Conservation (phyloP, 2,797 vertebrate genomes). For the Siniperca obscura region DNA sequence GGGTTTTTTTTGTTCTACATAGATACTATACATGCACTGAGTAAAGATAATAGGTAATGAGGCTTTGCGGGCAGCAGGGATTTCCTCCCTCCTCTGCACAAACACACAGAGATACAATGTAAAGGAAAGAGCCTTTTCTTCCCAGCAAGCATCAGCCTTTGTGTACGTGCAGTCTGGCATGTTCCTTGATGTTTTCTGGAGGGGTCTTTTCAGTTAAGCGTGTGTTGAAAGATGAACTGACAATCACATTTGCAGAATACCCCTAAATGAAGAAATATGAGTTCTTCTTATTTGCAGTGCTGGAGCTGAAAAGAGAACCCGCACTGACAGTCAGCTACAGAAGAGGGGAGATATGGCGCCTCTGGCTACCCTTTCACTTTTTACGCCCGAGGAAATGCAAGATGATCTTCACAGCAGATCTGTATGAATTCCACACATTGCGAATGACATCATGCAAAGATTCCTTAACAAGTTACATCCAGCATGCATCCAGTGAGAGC, state of each 20-base stretch:
- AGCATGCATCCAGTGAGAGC: slow-evolving; percentile 66
- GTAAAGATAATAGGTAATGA: slow-evolving; percentile 29
- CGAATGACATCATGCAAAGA: slow-evolving; percentile 81
- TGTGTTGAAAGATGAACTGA: slow-evolving; percentile 66
- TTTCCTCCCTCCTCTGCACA: slow-evolving; percentile 47
- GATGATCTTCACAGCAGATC: slow-evolving; percentile 63
- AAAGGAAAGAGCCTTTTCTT: slow-evolving; percentile 57
- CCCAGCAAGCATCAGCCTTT: slow-evolving; percentile 46
- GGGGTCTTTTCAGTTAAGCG: slow-evolving; percentile 48
- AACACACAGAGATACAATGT: slow-evolving; percentile 48
- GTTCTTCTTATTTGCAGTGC: slow-evolving; percentile 44
- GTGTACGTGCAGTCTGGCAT: slow-evolving; percentile 62
- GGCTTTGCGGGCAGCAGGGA: slow-evolving; percentile 37
- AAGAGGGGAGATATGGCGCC: slow-evolving; percentile 20
- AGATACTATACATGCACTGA: slow-evolving; percentile 28
- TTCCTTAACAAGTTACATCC: slow-evolving; percentile 85
- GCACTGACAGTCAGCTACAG: slow-evolving; percentile 43
- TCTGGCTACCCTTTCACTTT: slow-evolving; percentile 42
- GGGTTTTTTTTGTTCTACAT: slow-evolving; percentile 33
- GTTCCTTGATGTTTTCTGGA: slow-evolving; percentile 41
- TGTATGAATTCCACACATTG: slow-evolving; percentile 75
- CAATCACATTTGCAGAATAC: slow-evolving; percentile 49
- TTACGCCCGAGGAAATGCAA: slow-evolving; percentile 39
- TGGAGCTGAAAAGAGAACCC: slow-evolving; percentile 37
- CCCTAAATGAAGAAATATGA: slow-evolving; percentile 56